These are phyloP conservation scores for Tetramorium bicarinatum DNA, from an alignment of 2,888 invertebrate genomes.

Conservation along the genomic window DNA sequence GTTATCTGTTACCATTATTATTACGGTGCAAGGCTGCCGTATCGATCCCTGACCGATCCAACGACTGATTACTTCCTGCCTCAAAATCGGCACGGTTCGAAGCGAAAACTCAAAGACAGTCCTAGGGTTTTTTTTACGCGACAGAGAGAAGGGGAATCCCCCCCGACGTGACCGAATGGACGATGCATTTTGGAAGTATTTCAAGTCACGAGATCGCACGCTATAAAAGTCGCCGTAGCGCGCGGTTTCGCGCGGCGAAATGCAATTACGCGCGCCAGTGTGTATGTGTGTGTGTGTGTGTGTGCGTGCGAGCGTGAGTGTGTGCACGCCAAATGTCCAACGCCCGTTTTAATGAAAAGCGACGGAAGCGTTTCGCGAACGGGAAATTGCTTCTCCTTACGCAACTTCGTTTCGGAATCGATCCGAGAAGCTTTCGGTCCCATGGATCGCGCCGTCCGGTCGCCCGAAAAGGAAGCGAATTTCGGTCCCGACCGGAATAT, in stretches of 20 bases:
- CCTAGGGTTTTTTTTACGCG: background rate
- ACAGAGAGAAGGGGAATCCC: background rate
- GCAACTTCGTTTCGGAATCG: slow-evolving; percentile 24
- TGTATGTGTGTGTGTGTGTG: background rate
- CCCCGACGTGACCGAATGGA: background rate
- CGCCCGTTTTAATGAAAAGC: slow-evolving; percentile 41
- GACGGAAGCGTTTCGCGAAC: slow-evolving; percentile 10
- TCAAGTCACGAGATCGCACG: slow-evolving; percentile 37
- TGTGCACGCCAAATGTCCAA: slow-evolving; percentile 4
- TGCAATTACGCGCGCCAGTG: slow-evolving; percentile 18
- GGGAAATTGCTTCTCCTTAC: slow-evolving; percentile 23
- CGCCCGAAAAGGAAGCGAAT: background rate
- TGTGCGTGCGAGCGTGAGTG: background rate
- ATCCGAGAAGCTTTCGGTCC: slow-evolving; percentile 17
- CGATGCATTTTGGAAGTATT: slow-evolving; percentile 35
- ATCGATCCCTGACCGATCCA: slow-evolving; percentile 1
- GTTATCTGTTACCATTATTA: background rate
- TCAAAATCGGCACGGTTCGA: background rate
- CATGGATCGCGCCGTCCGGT: background rate
- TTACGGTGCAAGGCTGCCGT: slow-evolving; percentile 6
- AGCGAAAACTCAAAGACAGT: background rate
- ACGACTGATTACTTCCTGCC: background rate
- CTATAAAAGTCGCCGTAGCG: slow-evolving; percentile 37
- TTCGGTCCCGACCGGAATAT: background rate
- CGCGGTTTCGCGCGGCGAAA: slow-evolving; percentile 28